A percentile compares a stretch with the other conserved stretches of the same genome.
phyloP scores from a whole-genome alignment of 2,888 invertebrate genomes.

The Sabellastarte sp. region DNA sequence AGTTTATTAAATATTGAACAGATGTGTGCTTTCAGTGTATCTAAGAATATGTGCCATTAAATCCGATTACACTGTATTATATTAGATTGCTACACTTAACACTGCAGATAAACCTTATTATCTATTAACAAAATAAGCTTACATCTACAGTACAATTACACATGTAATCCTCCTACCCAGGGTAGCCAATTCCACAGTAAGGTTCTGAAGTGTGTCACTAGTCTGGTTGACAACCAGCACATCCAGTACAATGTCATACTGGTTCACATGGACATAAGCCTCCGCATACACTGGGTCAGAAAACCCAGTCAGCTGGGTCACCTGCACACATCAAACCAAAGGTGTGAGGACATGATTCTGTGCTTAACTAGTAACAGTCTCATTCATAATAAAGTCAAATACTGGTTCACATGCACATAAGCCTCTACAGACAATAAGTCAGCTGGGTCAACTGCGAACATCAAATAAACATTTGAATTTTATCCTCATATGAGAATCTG shows the following conservation, averaged over 20 bases:
- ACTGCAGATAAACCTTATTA: too few species aligned
- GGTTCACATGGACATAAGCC: constrained; percentile 92
- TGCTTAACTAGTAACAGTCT: neutral
- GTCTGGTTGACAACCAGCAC: constrained; percentile 95
- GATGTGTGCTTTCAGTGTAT: too few species aligned
- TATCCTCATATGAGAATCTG: too few species aligned
- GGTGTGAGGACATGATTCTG: neutral
- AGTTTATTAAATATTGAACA: too few species aligned
- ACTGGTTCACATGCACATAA: neutral
- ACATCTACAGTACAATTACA: too few species aligned
- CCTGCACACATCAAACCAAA: constrained; percentile 49
- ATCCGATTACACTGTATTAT: too few species aligned
- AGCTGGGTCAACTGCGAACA: too few species aligned
- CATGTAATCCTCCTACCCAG: constrained; percentile 67
- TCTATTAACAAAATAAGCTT: too few species aligned
- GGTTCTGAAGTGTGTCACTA: constrained; percentile 92
- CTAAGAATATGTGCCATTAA: too few species aligned
- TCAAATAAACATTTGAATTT: too few species aligned
- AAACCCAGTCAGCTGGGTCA: constrained; percentile 96
- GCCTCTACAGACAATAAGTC: neutral
- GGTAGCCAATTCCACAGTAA: constrained; percentile 95
- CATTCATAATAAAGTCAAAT: too few species aligned
- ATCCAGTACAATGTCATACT: constrained; percentile 95
- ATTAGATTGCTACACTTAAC: too few species aligned
- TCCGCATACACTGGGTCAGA: constrained; percentile 99